Evolutionary conservation across 1,140 invertebrate species (phyloP).

Genomic region (Aphelenchoides fujianensis): DNA sequence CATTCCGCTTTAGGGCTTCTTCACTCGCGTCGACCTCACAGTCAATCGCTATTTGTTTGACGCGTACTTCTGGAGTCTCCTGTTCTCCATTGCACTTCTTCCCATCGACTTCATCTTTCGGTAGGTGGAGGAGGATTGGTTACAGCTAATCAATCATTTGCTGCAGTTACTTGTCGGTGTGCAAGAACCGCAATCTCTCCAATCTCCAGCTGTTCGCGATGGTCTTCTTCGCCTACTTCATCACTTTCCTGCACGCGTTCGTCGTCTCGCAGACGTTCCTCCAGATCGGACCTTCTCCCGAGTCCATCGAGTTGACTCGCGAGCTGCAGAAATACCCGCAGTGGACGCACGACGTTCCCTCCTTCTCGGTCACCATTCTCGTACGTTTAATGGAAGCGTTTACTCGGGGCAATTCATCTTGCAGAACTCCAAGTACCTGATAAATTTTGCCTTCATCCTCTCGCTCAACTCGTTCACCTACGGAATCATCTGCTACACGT

Average conservation of each 20-base stretch:
- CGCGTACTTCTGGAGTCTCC: background rate
- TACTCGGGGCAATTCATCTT: background rate
- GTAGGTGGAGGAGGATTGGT: background rate
- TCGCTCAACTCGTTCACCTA: background rate
- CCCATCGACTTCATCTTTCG: slow-evolving; percentile 4
- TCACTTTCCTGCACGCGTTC: background rate
- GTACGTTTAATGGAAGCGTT: background rate
- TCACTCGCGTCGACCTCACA: background rate
- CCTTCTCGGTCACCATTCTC: background rate
- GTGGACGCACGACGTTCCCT: background rate
- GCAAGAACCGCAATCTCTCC: background rate
- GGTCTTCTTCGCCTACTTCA: background rate
- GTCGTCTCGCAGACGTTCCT: background rate
- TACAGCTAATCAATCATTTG: background rate
- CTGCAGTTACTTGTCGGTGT: background rate
- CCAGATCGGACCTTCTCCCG: background rate
- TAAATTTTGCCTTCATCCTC: background rate
- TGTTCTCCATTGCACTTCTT: slow-evolving; percentile 3
- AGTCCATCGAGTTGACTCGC: background rate
- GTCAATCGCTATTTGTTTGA: background rate
- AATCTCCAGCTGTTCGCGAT: background rate
- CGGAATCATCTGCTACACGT: background rate
- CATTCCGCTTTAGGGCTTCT: background rate
- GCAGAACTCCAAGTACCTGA: background rate
- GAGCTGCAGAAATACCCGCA: background rate